phyloP scores from a whole-genome alignment of 2,888 invertebrate genomes.

The Alloscopus bannaensis region DNA sequence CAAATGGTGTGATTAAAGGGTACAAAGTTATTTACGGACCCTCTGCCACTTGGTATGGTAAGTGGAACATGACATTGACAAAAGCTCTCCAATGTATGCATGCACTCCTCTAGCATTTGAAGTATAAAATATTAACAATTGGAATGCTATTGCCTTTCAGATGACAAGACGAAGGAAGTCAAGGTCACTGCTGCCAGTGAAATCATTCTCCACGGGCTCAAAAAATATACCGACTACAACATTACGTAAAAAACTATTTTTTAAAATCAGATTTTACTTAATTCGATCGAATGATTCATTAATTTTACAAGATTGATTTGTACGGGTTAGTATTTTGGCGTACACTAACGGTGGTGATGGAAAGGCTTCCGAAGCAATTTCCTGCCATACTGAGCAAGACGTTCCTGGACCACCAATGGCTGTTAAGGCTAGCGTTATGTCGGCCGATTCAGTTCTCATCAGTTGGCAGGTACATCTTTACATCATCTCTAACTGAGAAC shows the following conservation, averaged over 20 bases:
- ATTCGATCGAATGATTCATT: too few relatives aligned
- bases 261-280: too few relatives aligned
- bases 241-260: too few relatives aligned
- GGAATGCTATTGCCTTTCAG: conserved; percentile 77
- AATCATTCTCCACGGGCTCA: conserved; percentile 93
- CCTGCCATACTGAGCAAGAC: conserved; percentile 96
- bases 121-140: background rate
- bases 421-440: conserved; percentile 95
- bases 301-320: too few relatives aligned
- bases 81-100: background rate
- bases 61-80: conserved; percentile 76
- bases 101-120: background rate
- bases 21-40: conserved; percentile 96
- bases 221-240: conserved; percentile 97
- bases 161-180: conserved; percentile 92
- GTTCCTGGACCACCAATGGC: conserved; percentile 95
- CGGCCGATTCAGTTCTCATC: conserved; percentile 91
- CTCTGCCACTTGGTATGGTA: conserved; percentile 93
- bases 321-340: too few relatives aligned
- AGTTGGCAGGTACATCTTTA: conserved; percentile 84
- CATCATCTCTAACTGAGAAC: background rate
- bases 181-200: conserved; percentile 95
- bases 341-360: conserved; percentile 97
- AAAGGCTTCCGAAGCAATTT: conserved; percentile 89
- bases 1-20: conserved; percentile 96